Percentiles rank a stretch among this genome's conserved stretches.
Conservation (phyloP, 2,888 invertebrate genomes). For the Caenorhabditis wallacei region DNA sequence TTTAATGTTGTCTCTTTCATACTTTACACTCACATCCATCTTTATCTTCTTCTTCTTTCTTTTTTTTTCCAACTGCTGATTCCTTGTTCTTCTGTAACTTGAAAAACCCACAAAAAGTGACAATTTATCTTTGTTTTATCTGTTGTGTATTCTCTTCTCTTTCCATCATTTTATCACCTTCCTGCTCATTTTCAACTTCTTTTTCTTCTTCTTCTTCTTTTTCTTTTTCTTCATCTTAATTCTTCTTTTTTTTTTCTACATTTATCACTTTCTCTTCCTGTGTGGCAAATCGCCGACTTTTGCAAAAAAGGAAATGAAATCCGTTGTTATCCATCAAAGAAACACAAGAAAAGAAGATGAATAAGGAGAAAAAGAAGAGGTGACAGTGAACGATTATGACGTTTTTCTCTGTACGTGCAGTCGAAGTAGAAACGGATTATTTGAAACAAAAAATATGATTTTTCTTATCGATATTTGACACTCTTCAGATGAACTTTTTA, state of each 20-base stretch:
- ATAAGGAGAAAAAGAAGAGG: constrained; percentile 5
- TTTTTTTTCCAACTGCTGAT: not conserved
- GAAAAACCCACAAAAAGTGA: constrained; percentile 41
- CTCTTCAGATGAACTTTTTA: not conserved
- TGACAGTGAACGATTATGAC: constrained; percentile 57
- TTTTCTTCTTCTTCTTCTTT: constrained; percentile 17
- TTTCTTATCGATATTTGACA: constrained; percentile 12
- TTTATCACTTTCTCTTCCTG: constrained; percentile 49
- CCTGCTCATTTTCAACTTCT: constrained; percentile 27
- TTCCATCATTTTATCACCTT: constrained; percentile 44
- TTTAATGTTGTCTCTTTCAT: constrained; percentile 31
- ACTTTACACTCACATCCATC: constrained; percentile 21
- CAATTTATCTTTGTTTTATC: constrained; percentile 57
- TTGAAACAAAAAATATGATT: not conserved
- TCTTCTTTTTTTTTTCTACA: constrained; percentile 23
- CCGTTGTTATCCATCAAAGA: constrained; percentile 48
- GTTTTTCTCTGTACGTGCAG: constrained; percentile 40
- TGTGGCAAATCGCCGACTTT: constrained; percentile 10
- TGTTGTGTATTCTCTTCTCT: not conserved
- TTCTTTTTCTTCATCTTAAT: too few relatives aligned
- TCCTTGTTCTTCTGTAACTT: constrained; percentile 27
- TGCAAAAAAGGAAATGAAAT: constrained; percentile 34
- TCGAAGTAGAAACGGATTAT: constrained; percentile 13
- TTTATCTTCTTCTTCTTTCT: constrained; percentile 18
- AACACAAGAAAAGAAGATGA: not conserved